Evolutionary conservation across 2,888 invertebrate species (phyloP).

Genomic region (Dynastes grantii): DNA sequence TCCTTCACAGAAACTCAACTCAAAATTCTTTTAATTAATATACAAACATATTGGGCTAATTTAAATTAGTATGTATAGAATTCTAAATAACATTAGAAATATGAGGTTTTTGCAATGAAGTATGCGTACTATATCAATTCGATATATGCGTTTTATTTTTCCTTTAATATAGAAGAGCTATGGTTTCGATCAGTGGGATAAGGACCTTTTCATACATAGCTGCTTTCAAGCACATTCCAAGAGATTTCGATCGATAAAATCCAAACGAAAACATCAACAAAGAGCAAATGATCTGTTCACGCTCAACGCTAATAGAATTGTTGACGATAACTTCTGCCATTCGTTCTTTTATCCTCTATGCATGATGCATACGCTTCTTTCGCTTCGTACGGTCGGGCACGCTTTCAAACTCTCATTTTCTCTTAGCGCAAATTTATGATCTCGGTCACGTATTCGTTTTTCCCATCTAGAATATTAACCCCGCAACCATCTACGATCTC

Average conservation of each 20-base stretch:
- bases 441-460: constrained; percentile 32
- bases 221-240: too few species aligned
- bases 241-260: too few species aligned
- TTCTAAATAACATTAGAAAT: too few species aligned
- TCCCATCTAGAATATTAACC: constrained; percentile 28
- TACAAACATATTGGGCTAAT: too few species aligned
- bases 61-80: too few species aligned
- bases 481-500: constrained; percentile 14
- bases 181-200: background rate
- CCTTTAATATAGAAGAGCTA: background rate
- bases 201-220: too few species aligned
- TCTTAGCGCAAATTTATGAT: constrained; percentile 30
- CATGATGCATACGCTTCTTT: constrained; percentile 2
- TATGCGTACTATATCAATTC: too few species aligned
- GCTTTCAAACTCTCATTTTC: constrained; percentile 22
- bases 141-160: too few species aligned
- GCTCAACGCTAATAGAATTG: constrained; percentile 26
- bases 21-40: too few species aligned
- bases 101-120: too few species aligned
- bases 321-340: constrained; percentile 15
- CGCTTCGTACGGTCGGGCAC: background rate
- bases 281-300: background rate
- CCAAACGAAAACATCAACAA: background rate
- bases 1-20: too few species aligned
- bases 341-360: background rate